A percentile compares a stretch with the other conserved stretches of the same genome.
Evolutionary conservation across 2,888 invertebrate genomes (phyloP).

Genomic region (Stramonita haemastoma): DNA sequence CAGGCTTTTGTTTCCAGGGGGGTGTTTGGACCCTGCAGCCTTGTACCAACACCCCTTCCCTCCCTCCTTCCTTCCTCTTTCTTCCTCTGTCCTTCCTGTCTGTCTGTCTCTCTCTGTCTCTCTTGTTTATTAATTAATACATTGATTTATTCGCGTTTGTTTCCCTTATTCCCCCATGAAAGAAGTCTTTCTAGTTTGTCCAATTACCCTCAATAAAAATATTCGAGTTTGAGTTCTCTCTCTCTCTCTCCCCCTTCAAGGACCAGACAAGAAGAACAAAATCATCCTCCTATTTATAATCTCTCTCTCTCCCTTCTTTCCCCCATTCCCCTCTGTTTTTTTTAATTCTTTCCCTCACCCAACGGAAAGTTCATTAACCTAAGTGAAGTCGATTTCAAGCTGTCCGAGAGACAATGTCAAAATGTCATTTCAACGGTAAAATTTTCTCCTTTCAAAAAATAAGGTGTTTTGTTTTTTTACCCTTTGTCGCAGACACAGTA

Average conservation of each 20-base stretch:
- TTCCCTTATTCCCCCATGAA: too few relatives aligned
- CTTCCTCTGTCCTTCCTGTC: background rate
- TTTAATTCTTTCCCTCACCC: background rate
- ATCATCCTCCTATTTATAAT: too few relatives aligned
- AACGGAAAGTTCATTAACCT: background rate
- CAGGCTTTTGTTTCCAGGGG: too few relatives aligned
- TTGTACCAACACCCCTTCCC: background rate
- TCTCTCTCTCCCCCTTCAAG: too few relatives aligned
- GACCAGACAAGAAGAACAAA: too few relatives aligned
- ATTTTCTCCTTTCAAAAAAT: background rate
- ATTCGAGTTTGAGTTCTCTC: background rate
- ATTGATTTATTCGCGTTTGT: too few relatives aligned
- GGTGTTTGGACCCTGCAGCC: too few relatives aligned
- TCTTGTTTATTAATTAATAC: background rate
- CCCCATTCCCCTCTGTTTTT: background rate
- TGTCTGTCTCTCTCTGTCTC: background rate
- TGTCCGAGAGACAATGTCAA: background rate
- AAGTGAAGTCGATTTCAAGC: background rate
- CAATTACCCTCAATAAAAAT: background rate
- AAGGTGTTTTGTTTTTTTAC: background rate
- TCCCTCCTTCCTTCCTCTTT: background rate
- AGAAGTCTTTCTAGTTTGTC: background rate
- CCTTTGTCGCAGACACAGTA: too few relatives aligned
- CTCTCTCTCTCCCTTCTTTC: background rate
- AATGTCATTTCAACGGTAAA: background rate